Evolutionary conservation across 2,797 vertebrate species (phyloP), one percentile per base, ranked within the genome.

Genomic region (Rhinichthys osculus): DNA sequence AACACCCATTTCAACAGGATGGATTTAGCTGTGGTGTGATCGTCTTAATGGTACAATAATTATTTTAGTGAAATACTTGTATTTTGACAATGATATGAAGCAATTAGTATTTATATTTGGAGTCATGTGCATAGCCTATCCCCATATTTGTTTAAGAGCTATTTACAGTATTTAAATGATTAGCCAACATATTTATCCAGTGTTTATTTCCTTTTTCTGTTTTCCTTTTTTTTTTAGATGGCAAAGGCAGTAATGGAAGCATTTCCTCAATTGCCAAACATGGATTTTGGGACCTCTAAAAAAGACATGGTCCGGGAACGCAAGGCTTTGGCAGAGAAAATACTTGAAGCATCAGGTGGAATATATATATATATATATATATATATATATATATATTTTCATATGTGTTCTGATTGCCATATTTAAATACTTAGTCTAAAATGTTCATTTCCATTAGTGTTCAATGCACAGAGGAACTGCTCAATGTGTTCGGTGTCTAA

Each of bases 391-490:
- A n/a, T n/a, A n/a, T n/a, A n/a, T 33, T 54, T 47, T 23, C 50
- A 33, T 54, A 16, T 38, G 30, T 30, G 35, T 57, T 52, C 21
- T 0, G 1, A 33, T 27, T 33, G 47, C 44, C 14, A 57, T 35
- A 38, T 23, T 54, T 54, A 38, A 35, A 77, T 52, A 23, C 4
- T 14, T 2, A 17, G 35, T 11, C 19, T 54, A 77, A 17, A 33
- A 35, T 19, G 38, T 35, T 1, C 33, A 27, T 57, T n/a, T 47
- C 11, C 44, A 47, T 57, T 19, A 59, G 81, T 82, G 47, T 59
- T 82, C 27, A n/a, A 82, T 42, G 33, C 23, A 40, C 50, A 52
- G 21, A 82, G 21, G 4, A 82, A 57, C 16, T 82, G 67, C 50
- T 14, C 67, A 6, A 54, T 82, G 50, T 82, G 69, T 73, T 82